Evolutionary conservation across 2,113 vertebrate species (phyloP).

Genomic region (Tamias sibiricus): DNA sequence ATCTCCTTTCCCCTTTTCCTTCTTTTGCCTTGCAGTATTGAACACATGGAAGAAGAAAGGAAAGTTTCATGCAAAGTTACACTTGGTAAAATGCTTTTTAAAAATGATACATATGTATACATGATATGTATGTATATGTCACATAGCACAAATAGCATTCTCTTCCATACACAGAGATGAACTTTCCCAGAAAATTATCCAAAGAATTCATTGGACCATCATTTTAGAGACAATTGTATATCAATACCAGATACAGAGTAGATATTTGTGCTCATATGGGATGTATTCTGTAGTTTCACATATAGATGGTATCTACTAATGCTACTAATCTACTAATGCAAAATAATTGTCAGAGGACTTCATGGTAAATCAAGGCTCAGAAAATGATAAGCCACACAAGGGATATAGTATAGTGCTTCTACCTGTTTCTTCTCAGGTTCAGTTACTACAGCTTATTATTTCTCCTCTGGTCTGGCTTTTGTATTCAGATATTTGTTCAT

Average conservation of each 20-base stretch:
- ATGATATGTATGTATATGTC: neutral
- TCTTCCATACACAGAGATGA: neutral
- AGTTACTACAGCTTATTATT: neutral
- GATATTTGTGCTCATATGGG: neutral
- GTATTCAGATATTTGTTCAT: neutral
- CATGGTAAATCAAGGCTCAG: neutral
- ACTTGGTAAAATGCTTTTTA: slow-evolving; percentile 25
- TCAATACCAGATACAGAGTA: neutral
- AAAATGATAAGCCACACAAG: neutral
- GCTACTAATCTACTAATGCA: too few relatives aligned
- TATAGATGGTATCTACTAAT: neutral
- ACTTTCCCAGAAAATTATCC: slow-evolving; percentile 18
- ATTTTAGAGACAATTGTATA: neutral
- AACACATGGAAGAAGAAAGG: neutral
- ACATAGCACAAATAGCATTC: neutral
- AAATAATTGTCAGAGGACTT: neutral
- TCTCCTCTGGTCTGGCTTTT: neutral
- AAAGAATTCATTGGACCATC: slow-evolving; percentile 12
- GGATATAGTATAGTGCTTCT: neutral
- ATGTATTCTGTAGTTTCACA: neutral
- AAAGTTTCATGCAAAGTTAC: neutral
- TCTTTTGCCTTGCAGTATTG: neutral
- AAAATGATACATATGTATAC: neutral
- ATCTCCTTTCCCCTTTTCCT: neutral
- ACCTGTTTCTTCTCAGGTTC: neutral